Evolutionary conservation across 1,140 invertebrate species (phyloP), one percentile per base, ranked within the genome.

Genomic region (Drosophila virilis): DNA sequence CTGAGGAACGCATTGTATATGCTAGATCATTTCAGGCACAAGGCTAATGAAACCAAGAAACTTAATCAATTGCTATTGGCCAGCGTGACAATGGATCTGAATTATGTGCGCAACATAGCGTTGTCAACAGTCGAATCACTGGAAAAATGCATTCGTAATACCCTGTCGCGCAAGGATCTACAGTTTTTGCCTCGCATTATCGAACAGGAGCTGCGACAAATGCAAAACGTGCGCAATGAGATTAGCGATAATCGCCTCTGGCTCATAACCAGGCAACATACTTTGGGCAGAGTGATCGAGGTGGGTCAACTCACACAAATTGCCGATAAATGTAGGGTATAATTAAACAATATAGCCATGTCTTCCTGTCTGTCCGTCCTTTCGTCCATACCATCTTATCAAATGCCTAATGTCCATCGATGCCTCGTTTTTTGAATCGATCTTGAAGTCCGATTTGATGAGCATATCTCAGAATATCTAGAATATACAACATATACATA

Each of bases 221-320:
- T 78, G 73, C 54, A 55, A 15, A 8, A 3, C 0, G 0, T 76
- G n/a, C 67, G 68, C 3, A 67, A 78, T 10, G 67, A 78, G 13
- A 52, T 78, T 2, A 76, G 76, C 32, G 76, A 78, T 9, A 43
- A 13, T 32, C 67, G 76, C 3, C 10, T 48, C 8, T 33, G 22
- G 51, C 58, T 78, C 1, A 58, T 76, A 1, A 76, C 50, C 1
- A 37, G 45, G 2, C 61, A 76, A 13, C 76, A 78, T 15, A 72
- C 67, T 1, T 40, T 75, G 22, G 76, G 67, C 42, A 45, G 42
- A 2, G 17, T 78, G 9, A 32, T 57, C 22, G 76, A 78, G 76
- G 76, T 78, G 17, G 6, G 59, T 68, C 17, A 17, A 1, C n/a
- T 2, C 5, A 40, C 22, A 28, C 5, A 28, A 28, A 28, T 28